phyloP scores from a whole-genome alignment of 2,113 vertebrate genomes.

The Monarcha castaneiventris region DNA sequence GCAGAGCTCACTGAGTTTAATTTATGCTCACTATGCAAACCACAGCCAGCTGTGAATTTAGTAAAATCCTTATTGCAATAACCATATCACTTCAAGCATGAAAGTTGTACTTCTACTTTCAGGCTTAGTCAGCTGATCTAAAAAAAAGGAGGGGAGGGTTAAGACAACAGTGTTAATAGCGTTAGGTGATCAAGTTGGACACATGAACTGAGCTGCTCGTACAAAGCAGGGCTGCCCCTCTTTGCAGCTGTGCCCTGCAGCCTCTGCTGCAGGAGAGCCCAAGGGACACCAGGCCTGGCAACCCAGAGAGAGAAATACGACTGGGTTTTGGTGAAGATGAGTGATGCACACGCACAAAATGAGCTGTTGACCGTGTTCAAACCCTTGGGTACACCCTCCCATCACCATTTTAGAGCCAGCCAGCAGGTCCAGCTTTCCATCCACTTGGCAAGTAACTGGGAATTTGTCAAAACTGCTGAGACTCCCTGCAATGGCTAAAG shows the following conservation, averaged over 20 bases:
- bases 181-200: neutral
- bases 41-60: neutral
- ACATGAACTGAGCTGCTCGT: neutral
- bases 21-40: neutral
- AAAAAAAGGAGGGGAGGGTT: neutral
- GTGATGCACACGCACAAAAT: neutral
- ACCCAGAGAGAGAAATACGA: rapidly evolving
- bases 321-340: neutral
- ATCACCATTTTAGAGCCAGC: neutral
- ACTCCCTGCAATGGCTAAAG: neutral
- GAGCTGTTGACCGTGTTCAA: neutral
- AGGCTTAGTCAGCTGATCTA: neutral
- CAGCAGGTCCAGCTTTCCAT: neutral
- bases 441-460: neutral
- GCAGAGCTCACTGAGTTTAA: neutral
- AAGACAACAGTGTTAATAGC: neutral
- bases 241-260: neutral
- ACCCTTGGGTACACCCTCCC: neutral
- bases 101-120: neutral
- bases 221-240: neutral
- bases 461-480: neutral
- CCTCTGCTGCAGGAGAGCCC: neutral
- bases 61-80: neutral
- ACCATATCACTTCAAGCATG: neutral
- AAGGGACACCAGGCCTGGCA: neutral